Conservation (phyloP, 1,140 invertebrate genomes). For the Hycleus cichorii region DNA sequence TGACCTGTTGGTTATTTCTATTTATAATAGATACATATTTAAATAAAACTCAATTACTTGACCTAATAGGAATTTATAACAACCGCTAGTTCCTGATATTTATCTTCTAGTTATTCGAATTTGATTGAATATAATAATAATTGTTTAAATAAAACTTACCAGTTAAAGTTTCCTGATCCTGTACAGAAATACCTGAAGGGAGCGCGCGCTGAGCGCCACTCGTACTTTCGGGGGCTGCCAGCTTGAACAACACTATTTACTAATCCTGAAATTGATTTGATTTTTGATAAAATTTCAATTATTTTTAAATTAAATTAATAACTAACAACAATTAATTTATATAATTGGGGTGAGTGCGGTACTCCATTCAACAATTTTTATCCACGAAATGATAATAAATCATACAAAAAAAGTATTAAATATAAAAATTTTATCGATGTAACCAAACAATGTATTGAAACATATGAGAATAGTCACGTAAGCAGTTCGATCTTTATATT, state of each 20-base stretch:
- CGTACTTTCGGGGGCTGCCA: slow-evolving; percentile 51
- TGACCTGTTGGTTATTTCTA: too few relatives aligned
- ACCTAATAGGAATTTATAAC: neutral
- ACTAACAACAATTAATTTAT: too few relatives aligned
- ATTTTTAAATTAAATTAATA: too few relatives aligned
- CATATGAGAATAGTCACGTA: too few relatives aligned
- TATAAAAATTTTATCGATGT: too few relatives aligned
- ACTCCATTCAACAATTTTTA: too few relatives aligned
- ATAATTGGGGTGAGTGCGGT: too few relatives aligned
- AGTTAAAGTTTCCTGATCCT: slow-evolving; percentile 48
- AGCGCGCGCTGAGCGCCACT: slow-evolving; percentile 44
- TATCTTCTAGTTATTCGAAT: neutral
- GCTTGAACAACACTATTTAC: slow-evolving; percentile 41
- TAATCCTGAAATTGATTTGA: slow-evolving; percentile 23
- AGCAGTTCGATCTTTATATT: too few relatives aligned
- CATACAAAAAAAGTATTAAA: too few relatives aligned
- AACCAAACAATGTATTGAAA: too few relatives aligned
- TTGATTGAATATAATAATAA: neutral
- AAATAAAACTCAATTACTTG: neutral
- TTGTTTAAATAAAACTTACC: slow-evolving; percentile 34
- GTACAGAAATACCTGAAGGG: slow-evolving; percentile 30
- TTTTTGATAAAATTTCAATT: too few relatives aligned
- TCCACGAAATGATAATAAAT: too few relatives aligned
- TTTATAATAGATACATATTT: neutral
- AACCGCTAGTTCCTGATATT: neutral